A percentile compares a stretch with the other conserved stretches of the same genome.
Evolutionary conservation across 2,113 vertebrate genomes (phyloP).

Genomic region (Cheilinus undulatus): DNA sequence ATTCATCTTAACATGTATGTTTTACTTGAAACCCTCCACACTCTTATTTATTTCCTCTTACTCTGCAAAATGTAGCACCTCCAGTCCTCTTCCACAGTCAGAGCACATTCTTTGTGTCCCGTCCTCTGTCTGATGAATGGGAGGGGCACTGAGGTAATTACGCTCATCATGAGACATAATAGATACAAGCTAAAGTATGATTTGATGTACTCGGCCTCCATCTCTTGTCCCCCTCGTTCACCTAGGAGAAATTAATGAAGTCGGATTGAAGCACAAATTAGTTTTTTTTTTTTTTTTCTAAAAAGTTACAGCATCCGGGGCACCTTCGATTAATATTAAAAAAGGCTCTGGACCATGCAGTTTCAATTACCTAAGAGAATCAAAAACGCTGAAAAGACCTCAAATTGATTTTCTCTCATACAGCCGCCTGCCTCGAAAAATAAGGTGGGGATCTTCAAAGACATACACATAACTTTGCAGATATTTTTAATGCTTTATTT

Average conservation of each 20-base stretch:
- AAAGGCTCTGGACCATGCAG: constrained; percentile 76
- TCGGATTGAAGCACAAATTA: constrained; percentile 61
- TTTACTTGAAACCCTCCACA: too few species aligned
- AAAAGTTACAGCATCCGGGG: constrained; percentile 54
- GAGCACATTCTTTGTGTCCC: not conserved
- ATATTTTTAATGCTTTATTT: not conserved
- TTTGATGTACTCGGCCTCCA: constrained; percentile 54
- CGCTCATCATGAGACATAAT: constrained; percentile 64
- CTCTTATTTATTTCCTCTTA: too few species aligned
- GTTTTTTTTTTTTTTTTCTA: constrained; percentile 29
- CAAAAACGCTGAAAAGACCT: constrained; percentile 68
- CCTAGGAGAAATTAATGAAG: constrained; percentile 72
- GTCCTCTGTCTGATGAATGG: constrained; percentile 41
- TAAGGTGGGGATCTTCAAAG: constrained; percentile 25
- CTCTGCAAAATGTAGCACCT: too few species aligned
- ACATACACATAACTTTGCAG: constrained; percentile 1
- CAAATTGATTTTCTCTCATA: constrained; percentile 72
- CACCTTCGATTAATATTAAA: constrained; percentile 77
- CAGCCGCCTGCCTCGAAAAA: constrained; percentile 7
- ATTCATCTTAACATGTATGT: too few species aligned
- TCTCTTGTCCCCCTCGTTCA: constrained; percentile 62
- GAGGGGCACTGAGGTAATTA: constrained; percentile 60
- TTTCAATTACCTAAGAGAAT: constrained; percentile 80
- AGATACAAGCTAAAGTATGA: constrained; percentile 45
- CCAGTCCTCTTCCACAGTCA: not conserved